phyloP scores from a whole-genome alignment of 2,797 vertebrate genomes.

The Florisuga fusca region DNA sequence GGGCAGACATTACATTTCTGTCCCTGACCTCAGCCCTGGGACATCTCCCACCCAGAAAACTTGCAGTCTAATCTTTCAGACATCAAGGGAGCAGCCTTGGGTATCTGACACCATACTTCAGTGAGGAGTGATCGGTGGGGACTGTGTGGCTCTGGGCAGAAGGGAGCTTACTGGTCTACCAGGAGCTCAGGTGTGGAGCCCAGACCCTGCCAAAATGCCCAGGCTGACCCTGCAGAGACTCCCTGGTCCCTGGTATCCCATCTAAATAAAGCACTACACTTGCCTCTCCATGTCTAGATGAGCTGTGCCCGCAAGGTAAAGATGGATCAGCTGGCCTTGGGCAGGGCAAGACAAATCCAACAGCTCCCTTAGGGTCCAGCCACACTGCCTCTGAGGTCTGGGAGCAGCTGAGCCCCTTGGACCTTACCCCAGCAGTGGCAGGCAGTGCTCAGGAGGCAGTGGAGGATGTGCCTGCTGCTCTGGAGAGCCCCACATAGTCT shows the following conservation, averaged over 20 bases:
- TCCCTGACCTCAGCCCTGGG: conserved; percentile 61
- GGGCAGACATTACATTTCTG: conserved; percentile 62
- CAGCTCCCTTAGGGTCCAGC: no score
- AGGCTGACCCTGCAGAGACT: not conserved
- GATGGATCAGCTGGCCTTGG: no score
- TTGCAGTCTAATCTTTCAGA: conserved; percentile 64
- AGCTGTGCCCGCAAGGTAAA: no score
- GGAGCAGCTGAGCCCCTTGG: no score
- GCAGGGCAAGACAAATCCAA: no score
- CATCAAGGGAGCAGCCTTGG: not conserved
- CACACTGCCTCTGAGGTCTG: no score
- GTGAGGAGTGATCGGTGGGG: not conserved
- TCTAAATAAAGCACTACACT: not conserved
- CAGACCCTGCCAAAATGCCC: not conserved
- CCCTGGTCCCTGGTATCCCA: not conserved
- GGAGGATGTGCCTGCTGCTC: no score
- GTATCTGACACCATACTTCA: conserved; percentile 45
- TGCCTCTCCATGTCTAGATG: not conserved
- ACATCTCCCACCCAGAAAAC: conserved; percentile 57
- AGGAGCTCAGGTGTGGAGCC: not conserved
- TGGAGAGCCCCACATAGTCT: not conserved
- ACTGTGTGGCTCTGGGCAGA: not conserved
- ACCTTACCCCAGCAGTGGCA: no score
- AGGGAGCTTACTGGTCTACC: not conserved
- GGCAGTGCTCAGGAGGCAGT: no score